Evolutionary conservation across 2,797 vertebrate species (phyloP).

Genomic region (Triplophysa bombifrons): DNA sequence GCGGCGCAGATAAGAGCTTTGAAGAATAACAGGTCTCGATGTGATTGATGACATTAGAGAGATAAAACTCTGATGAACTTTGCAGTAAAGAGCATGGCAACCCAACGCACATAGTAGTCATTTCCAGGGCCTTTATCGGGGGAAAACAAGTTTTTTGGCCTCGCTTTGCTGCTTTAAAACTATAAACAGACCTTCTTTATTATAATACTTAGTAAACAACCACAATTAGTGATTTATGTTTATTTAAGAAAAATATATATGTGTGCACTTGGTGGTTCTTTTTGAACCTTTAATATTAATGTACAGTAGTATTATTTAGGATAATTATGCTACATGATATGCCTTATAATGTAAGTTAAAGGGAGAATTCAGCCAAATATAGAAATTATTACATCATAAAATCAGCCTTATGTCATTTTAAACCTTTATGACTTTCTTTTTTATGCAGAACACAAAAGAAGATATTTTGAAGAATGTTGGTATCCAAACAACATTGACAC

Average conservation of each 20-base stretch:
- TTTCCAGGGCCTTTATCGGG: not conserved
- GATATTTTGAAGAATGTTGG: no score
- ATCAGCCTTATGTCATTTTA: not conserved
- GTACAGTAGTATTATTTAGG: not conserved
- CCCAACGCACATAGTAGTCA: not conserved
- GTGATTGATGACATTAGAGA: conserved; percentile 4
- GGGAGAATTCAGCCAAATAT: no score
- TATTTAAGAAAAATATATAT: no score
- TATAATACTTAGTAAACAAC: no score
- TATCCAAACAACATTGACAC: no score
- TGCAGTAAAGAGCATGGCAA: conserved; percentile 15
- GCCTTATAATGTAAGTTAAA: no score
- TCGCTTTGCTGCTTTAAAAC: no score
- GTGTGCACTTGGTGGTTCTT: no score
- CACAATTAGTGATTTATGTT: no score
- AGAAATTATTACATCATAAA: not conserved
- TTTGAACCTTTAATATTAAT: not conserved
- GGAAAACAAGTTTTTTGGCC: not conserved
- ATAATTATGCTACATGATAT: not conserved
- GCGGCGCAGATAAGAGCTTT: not conserved
- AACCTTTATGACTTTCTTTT: no score
- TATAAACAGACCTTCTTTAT: no score
- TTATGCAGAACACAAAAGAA: no score
- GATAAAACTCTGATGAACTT: conserved; percentile 40
- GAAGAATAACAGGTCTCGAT: not conserved